Base-by-base conservation (phyloP, 92 coral and sea anemone species). In the Ricordea florida region DNA sequence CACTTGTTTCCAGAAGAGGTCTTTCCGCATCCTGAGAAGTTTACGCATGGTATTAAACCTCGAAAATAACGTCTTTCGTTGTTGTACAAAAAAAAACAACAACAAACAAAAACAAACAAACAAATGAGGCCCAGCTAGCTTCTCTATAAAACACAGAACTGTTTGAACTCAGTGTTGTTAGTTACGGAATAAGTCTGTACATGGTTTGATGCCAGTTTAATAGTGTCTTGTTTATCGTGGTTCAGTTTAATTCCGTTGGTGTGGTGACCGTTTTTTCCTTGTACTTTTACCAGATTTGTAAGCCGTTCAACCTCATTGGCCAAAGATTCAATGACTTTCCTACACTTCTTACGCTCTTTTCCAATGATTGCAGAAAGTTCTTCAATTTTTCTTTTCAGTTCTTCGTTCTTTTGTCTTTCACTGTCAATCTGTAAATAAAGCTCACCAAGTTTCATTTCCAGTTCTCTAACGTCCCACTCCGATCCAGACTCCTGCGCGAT, bases 281-380 rank as follows among this genome's bases (percentile, higher is more conserved):
- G 57, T n/a, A 47, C 41, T 20, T 58, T 61, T 11, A 73, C 80
- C 0, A 57, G 60, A 59, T 58, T 61, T 29, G 68, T 58, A 13
- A 73, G 80, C 69, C 80, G 57, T 72, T 91, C 97, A 4, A 91
- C 89, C 45, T 87, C 93, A 8, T 83, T 69, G 20, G 87, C 92
- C 46, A 91, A 47, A 1, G 88, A 72, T 34, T 86, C 86, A 25
- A 91, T 82, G 10, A 91, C 84, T 50, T 91, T 89, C 32, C 83
- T 84, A 45, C 93, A 89, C 56, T 84, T 87, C 55, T 82, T 82
- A n/a, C 97, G 59, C 29, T 91, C 97, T 56, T 90, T 87, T 25
- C 67, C 43, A 8, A 87, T 78, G 9, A 79, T 78, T 21, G 93
- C 59, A 21, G 81, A 78, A 30, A 91, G 61, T 45, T 74, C 80